phyloP scores from a whole-genome alignment of 2,888 invertebrate genomes.

The Didymodactylos carnosus region DNA sequence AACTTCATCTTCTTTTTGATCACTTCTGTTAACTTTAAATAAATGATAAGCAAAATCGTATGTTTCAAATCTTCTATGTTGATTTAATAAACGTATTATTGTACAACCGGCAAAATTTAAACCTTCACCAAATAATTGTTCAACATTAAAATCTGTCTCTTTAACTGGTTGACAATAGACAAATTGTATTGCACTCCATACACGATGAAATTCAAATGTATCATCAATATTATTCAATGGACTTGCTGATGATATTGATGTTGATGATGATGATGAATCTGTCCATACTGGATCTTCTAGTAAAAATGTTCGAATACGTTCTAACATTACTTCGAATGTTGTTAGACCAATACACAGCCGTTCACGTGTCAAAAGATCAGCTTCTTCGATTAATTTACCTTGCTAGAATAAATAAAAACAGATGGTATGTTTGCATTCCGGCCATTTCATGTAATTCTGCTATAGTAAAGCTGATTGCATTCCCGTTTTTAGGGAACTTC shows the following conservation, averaged over 20 bases:
- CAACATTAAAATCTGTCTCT: constrained; percentile 17
- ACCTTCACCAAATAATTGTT: constrained; percentile 86
- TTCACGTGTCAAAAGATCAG: constrained; percentile 82
- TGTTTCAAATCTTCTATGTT: constrained; percentile 83
- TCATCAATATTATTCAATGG: constrained; percentile 72
- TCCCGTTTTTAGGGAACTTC: too few relatives aligned
- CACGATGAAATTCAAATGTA: constrained; percentile 74
- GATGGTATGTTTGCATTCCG: too few relatives aligned
- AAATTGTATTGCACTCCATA: constrained; percentile 95
- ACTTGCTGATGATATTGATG: neutral
- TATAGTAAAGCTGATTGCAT: too few relatives aligned
- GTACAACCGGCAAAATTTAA: constrained; percentile 96
- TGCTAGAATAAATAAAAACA: constrained; percentile 37
- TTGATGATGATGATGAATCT: constrained; percentile 44
- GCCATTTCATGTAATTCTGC: too few relatives aligned
- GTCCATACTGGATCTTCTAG: constrained; percentile 49
- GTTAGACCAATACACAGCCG: constrained; percentile 88
- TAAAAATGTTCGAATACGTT: constrained; percentile 61
- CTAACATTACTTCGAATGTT: constrained; percentile 81
- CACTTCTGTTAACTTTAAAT: constrained; percentile 33
- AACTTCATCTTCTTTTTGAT: constrained; percentile 1
- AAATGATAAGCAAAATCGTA: constrained; percentile 97
- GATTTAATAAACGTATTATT: constrained; percentile 76
- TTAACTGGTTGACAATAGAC: constrained; percentile 80
- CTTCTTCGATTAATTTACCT: constrained; percentile 76